Evolutionary conservation across 2,113 vertebrate genomes (phyloP).

Genomic region (Scalopus aquaticus): DNA sequence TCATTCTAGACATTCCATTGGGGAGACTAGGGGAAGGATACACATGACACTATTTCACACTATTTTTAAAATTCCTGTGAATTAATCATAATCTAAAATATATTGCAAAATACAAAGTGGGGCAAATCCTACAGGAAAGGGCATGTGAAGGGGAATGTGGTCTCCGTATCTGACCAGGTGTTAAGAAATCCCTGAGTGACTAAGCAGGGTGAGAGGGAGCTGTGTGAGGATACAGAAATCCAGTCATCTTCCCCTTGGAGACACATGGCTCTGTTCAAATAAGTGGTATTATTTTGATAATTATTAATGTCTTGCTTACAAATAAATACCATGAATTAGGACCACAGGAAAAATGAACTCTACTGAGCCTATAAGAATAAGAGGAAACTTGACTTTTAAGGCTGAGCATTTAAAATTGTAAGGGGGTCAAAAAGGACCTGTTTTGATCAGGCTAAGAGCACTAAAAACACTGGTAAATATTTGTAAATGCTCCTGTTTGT

Average conservation of each 20-base stretch:
- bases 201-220: background rate
- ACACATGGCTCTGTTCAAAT: slow-evolving; percentile 9
- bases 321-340: slow-evolving; percentile 48
- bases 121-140: background rate
- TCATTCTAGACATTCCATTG: background rate
- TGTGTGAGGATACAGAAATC: background rate
- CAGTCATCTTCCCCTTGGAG: slow-evolving; percentile 11
- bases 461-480: background rate
- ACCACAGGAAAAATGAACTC: slow-evolving; percentile 17
- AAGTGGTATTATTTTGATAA: background rate
- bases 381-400: slow-evolving; percentile 26
- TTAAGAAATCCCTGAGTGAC: background rate
- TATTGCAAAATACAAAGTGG: background rate
- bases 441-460: slow-evolving; percentile 13
- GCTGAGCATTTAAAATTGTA: background rate
- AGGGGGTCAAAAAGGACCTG: background rate
- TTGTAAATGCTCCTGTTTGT: background rate
- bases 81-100: background rate
- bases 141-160: background rate
- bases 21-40: background rate
- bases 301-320: slow-evolving; percentile 27
- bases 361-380: background rate
- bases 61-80: background rate
- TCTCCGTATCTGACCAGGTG: background rate
- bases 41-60: background rate